Evolutionary conservation across 2,888 invertebrate genomes (phyloP).

Genomic region (Unio pictorum): DNA sequence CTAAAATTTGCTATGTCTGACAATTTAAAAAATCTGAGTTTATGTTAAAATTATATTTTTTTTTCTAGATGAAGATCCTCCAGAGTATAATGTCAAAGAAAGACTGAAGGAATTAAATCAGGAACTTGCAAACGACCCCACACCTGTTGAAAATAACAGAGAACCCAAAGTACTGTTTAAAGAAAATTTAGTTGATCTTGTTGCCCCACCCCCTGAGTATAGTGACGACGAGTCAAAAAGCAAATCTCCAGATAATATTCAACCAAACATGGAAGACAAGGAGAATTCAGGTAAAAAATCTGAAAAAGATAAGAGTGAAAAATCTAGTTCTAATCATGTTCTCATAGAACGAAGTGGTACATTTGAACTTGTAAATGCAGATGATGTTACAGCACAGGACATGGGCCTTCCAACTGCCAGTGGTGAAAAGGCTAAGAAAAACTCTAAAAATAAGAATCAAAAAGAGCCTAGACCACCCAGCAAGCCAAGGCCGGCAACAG

Average conservation of each 20-base stretch:
- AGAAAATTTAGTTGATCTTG: slow-evolving; percentile 63
- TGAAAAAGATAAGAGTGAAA: slow-evolving; percentile 23
- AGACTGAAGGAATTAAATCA: slow-evolving; percentile 64
- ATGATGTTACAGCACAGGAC: slow-evolving; percentile 59
- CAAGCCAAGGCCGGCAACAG: slow-evolving; percentile 58
- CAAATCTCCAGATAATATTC: slow-evolving; percentile 11
- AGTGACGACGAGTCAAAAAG: slow-evolving; percentile 48
- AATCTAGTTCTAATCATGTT: slow-evolving; percentile 51
- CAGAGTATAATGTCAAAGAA: slow-evolving; percentile 67
- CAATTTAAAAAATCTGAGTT: no score
- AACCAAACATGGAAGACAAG: slow-evolving; percentile 20
- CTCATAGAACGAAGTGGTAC: slow-evolving; percentile 66
- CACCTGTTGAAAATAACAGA: slow-evolving; percentile 50
- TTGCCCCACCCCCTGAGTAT: slow-evolving; percentile 63
- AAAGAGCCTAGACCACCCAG: slow-evolving; percentile 48
- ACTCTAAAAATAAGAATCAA: slow-evolving; percentile 23
- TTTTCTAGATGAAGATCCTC: slow-evolving; percentile 55
- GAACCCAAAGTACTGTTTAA: slow-evolving; percentile 64
- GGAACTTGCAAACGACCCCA: slow-evolving; percentile 64
- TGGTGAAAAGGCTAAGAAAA: slow-evolving; percentile 32
- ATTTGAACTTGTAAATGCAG: slow-evolving; percentile 62
- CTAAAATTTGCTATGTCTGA: no score
- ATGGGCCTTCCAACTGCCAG: slow-evolving; percentile 29
- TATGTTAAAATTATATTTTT: background rate
- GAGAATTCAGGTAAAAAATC: slow-evolving; percentile 31